Evolutionary conservation across 2,888 invertebrate genomes (phyloP), one percentile per base, ranked within the genome.

Genomic region (Corbicula japonica): DNA sequence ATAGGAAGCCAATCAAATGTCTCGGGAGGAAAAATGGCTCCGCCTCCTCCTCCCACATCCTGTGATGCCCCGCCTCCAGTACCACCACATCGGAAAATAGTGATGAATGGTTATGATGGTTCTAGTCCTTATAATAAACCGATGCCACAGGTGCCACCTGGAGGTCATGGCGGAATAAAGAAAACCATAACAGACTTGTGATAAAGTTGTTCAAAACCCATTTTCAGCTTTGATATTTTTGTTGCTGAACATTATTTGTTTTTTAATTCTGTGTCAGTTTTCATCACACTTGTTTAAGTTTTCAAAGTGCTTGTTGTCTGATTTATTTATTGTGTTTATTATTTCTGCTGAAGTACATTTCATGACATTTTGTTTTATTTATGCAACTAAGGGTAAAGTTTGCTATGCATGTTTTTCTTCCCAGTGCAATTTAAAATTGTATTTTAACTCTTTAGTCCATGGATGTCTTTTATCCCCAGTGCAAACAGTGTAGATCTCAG

Each of bases 81-180:
- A 1, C 80, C 80, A 15, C 76, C 77, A 28, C 70, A 80, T 61
- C 63, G 83, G 71, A 74, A 80, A 58, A 69, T 68, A 58, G 52
- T 66, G 28, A 56, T 78, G 63, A 60, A 76, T 63, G 70, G 72
- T 23, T 86, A 80, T 63, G 73, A 69, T 41, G 65, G 70, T 48
- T 65, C 81, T 75, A 84, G 82, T 82, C 82, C 73, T 8, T 87
- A 86, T 69, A 80, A 80, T 32, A 76, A 84, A 50, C 85, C 84
- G 1, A 70, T 68, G 21, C 84, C 86, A 10, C 87, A 87, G 62
- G 80, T 79, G 34, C 85, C 84, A 6, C 70, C 83, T 10, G 77
- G 78, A 6, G 75, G 76, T 38, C 80, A 69, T 12, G 78, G 78
- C 56, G 77, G 70, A 50, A 78, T 80, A 73, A 80, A 81, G 58